phyloP scores from a whole-genome alignment of 2,888 invertebrate species.

The Sepioteuthis lessoniana region DNA sequence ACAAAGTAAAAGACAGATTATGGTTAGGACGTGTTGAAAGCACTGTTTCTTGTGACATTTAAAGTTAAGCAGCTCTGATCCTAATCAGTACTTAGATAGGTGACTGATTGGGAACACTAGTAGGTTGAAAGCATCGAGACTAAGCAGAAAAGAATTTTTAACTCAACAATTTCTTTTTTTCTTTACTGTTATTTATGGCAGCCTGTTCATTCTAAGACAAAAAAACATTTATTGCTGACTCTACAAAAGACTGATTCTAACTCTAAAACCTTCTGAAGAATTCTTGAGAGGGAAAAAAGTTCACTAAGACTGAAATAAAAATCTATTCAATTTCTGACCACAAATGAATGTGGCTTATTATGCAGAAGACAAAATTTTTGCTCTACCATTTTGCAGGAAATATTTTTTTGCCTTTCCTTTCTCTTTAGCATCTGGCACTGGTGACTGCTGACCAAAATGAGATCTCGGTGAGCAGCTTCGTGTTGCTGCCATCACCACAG shows the following conservation, averaged over 20 bases:
- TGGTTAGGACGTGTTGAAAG: neutral
- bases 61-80: neutral
- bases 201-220: too few species aligned
- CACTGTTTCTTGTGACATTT: neutral
- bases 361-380: neutral
- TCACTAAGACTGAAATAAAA: neutral
- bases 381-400: neutral
- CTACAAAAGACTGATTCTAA: neutral
- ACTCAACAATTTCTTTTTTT: too few species aligned
- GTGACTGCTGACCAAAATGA: constrained; percentile 4
- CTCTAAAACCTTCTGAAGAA: neutral
- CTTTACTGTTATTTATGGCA: too few species aligned
- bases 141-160: too few species aligned
- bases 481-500: neutral
- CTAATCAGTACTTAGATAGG: neutral
- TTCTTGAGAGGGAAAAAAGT: neutral
- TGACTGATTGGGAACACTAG: neutral
- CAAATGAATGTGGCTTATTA: neutral
- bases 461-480: neutral
- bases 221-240: too few species aligned
- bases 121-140: too few species aligned
- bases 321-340: neutral
- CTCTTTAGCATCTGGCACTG: neutral
- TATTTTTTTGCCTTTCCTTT: neutral
- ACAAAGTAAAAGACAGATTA: neutral